Percentiles rank a stretch among this genome's conserved stretches.
Conservation (phyloP, 2,888 invertebrate genomes). For the Melanchra persicariae region DNA sequence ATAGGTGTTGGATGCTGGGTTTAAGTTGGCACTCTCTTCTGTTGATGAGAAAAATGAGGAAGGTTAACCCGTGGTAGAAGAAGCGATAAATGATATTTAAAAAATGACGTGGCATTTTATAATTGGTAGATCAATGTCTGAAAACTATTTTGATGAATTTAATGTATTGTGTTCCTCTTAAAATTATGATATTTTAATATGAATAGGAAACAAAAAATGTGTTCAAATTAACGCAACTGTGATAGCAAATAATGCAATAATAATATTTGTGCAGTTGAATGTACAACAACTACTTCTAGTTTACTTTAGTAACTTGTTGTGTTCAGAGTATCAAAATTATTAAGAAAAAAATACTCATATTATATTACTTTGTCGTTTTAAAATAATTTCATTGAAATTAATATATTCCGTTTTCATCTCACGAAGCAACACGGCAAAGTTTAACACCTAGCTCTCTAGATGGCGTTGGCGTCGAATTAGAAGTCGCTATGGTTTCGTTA, state of each 20-base stretch:
- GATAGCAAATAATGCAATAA: too few relatives aligned
- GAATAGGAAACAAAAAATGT: too few relatives aligned
- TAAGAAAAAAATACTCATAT: background rate
- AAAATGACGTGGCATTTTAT: background rate
- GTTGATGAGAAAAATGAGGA: conserved; percentile 29
- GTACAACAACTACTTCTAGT: too few relatives aligned
- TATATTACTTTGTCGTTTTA: background rate
- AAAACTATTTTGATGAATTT: background rate
- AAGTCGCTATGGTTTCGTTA: conserved; percentile 51
- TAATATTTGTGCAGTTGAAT: background rate
- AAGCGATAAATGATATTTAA: too few relatives aligned
- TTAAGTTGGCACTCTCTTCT: conserved; percentile 89
- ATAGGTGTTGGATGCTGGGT: conserved; percentile 92
- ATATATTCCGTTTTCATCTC: background rate
- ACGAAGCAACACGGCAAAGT: conserved; percentile 1
- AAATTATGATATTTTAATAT: background rate
- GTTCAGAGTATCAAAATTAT: background rate
- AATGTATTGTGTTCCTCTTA: background rate
- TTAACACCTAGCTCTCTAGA: conserved; percentile 34
- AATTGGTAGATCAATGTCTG: background rate
- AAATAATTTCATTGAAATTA: background rate
- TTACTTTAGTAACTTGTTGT: background rate
- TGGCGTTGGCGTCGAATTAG: conserved; percentile 43
- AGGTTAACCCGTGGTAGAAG: background rate
- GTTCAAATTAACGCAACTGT: background rate